Percentiles rank a stretch among this genome's conserved stretches.
Conservation (phyloP, 1,140 invertebrate genomes). For the Ceratitis capitata region DNA sequence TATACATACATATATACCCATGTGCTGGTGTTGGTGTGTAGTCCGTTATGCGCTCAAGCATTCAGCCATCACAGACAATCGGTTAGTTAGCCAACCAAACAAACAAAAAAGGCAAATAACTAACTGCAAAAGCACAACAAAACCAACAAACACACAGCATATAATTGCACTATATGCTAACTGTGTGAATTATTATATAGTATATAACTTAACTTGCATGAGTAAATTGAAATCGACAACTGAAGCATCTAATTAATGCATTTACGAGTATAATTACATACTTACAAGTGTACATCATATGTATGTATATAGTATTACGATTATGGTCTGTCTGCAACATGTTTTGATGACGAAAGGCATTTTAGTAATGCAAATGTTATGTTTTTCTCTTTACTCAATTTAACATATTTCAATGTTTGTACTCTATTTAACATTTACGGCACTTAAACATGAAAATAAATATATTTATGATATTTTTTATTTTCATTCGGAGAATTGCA, state of each 20-base stretch:
- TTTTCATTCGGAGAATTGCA: not conserved
- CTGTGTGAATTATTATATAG: too few species aligned
- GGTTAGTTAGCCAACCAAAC: not conserved
- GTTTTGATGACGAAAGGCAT: not conserved
- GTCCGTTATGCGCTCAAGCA: not conserved
- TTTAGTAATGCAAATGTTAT: not conserved
- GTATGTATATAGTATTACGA: too few species aligned
- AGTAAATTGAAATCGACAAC: not conserved
- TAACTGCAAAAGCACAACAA: not conserved
- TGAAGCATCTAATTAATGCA: not conserved
- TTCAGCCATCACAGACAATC: not conserved
- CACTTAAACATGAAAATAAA: not conserved
- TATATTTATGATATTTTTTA: not conserved
- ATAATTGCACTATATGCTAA: not conserved
- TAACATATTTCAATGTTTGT: constrained; percentile 3
- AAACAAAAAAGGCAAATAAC: not conserved
- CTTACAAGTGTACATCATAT: not conserved
- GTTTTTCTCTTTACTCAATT: not conserved
- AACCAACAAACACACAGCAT: not conserved
- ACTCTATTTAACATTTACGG: not conserved
- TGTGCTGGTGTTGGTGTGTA: not conserved
- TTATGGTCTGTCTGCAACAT: not conserved
- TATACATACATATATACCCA: not conserved
- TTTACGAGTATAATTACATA: not conserved
- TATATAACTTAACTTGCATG: constrained; percentile 3